These are phyloP conservation scores for Rhinella marina DNA, from an alignment of 2,797 vertebrate genomes.

Conservation along the genomic window DNA sequence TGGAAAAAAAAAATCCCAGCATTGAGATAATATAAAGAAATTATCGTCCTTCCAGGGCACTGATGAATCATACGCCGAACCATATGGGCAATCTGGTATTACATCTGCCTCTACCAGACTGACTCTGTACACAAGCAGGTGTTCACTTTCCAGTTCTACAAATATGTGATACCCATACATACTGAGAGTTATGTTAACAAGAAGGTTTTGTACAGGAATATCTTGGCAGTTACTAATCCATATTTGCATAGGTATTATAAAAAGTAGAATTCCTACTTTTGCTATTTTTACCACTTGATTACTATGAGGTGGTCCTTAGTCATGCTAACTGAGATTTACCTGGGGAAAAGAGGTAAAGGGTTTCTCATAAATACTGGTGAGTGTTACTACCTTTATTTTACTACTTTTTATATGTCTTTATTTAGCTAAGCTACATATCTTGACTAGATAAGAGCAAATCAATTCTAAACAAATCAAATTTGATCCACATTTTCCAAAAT, in stretches of 20 bases:
- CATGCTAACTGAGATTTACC: not conserved
- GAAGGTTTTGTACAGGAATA: conserved; percentile 24
- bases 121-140: conserved; percentile 58
- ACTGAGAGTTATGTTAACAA: conserved; percentile 30
- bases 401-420: no score
- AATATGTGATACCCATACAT: conserved; percentile 49
- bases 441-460: no score
- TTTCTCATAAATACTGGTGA: not conserved
- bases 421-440: no score
- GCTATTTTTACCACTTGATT: not conserved
- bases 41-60: conserved; percentile 56
- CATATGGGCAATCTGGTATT: conserved; percentile 63
- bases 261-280: not conserved
- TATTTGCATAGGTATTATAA: not conserved
- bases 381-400: no score
- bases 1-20: conserved; percentile 40
- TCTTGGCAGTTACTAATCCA: not conserved
- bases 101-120: conserved; percentile 59
- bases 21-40: conserved; percentile 61
- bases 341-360: not conserved
- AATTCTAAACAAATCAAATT: no score
- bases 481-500: no score
- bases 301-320: not conserved
- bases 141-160: conserved; percentile 59
- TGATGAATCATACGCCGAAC: conserved; percentile 59